Evolutionary conservation across 1,140 invertebrate genomes (phyloP).

Genomic region (Semibalanus balanoides): DNA sequence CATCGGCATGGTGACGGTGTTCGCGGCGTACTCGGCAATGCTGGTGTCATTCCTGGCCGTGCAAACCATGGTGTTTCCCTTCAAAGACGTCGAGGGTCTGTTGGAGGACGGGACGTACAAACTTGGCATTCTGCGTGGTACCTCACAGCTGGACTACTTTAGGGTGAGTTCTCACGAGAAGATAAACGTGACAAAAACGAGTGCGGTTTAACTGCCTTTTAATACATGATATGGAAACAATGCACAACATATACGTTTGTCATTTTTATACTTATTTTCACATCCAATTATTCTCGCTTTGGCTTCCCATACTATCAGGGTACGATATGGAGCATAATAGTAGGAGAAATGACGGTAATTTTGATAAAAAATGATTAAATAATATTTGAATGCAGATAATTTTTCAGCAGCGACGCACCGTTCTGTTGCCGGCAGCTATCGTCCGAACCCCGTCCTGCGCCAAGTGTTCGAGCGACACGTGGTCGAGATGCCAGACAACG

Average conservation of each 20-base stretch:
- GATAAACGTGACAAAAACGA: no score
- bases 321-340: no score
- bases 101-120: neutral
- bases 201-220: no score
- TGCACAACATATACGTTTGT: no score
- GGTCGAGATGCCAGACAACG: neutral
- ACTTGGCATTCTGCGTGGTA: neutral
- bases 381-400: no score
- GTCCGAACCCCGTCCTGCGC: neutral
- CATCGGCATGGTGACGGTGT: neutral
- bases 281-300: no score
- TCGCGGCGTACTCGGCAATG: neutral
- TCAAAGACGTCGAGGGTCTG: neutral
- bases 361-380: no score
- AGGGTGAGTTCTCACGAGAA: neutral
- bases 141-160: neutral
- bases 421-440: neutral
- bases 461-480: neutral
- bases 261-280: no score
- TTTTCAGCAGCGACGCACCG: no score
- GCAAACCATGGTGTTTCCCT: neutral
- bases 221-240: no score
- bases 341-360: no score
- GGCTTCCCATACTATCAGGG: no score
- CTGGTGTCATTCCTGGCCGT: neutral